Percentiles rank a stretch among this genome's conserved stretches.
Evolutionary conservation across 2,888 invertebrate genomes (phyloP).

Genomic region (Mallateleia sp.): DNA sequence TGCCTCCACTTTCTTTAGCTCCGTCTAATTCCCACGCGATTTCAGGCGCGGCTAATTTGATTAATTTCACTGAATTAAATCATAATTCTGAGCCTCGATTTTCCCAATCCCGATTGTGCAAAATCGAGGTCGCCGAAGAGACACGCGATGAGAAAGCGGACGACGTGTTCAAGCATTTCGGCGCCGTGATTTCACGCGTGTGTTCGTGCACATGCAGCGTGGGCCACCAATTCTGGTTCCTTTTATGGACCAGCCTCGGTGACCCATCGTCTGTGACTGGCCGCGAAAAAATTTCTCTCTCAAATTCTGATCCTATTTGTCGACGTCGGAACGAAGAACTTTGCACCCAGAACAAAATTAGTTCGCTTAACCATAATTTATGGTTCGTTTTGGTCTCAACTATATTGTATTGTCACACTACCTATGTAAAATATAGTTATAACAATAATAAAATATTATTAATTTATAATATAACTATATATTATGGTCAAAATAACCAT

Average conservation of each 20-base stretch:
- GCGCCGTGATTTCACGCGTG: conserved; percentile 56
- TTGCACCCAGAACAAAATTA: too few relatives aligned
- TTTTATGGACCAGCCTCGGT: conserved; percentile 58
- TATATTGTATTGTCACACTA: too few relatives aligned
- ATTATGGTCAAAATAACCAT: too few relatives aligned
- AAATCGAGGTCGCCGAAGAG: conserved; percentile 56
- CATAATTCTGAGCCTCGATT: conserved; percentile 65
- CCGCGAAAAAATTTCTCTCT: not conserved
- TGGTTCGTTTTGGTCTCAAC: too few relatives aligned
- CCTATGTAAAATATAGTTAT: too few relatives aligned
- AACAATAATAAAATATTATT: too few relatives aligned
- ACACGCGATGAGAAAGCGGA: conserved; percentile 69
- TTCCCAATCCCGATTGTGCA: conserved; percentile 62
- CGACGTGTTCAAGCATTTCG: conserved; percentile 62
- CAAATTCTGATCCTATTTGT: not conserved
- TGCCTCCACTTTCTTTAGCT: conserved; percentile 36
- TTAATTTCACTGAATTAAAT: conserved; percentile 66
- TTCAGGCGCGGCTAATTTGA: conserved; percentile 53
- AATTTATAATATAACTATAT: too few relatives aligned
- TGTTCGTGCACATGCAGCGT: conserved; percentile 28
- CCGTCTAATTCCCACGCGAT: conserved; percentile 48
- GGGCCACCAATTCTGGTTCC: conserved; percentile 60
- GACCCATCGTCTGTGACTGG: conserved; percentile 26
- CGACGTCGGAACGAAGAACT: not conserved
- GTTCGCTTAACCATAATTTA: too few relatives aligned